A percentile compares a stretch with the other conserved stretches of the same genome.
Conservation (phyloP, 2,113 vertebrate genomes). For the Myocastor coypus region DNA sequence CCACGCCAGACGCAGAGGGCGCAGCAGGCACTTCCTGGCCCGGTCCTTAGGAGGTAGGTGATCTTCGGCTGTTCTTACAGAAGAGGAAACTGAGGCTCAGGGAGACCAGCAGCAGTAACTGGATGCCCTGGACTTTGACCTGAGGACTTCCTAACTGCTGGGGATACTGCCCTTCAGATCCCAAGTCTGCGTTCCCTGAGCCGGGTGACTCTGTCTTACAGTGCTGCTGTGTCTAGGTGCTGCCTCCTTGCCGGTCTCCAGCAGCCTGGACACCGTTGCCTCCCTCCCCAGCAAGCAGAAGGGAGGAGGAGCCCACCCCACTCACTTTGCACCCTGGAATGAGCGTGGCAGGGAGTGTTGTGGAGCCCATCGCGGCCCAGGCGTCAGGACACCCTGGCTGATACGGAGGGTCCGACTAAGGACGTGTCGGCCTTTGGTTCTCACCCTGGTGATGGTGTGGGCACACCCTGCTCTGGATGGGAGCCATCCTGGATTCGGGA, state of each 20-base stretch:
- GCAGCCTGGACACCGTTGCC: neutral
- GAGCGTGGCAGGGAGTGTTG: fast-evolving
- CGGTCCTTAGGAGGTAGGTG: fast-evolving
- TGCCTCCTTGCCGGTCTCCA: fast-evolving
- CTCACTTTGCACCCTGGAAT: fast-evolving
- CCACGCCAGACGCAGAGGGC: fast-evolving
- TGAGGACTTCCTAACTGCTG: neutral
- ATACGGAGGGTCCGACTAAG: fast-evolving
- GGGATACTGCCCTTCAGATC: neutral
- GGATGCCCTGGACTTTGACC: no score
- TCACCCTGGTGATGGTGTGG: neutral
- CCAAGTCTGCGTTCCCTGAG: neutral
- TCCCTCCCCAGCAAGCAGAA: neutral
- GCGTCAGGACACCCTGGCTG: neutral
- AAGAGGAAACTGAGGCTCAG: neutral
- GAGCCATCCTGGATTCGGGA: fast-evolving
- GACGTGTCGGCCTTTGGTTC: neutral
- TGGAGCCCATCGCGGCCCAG: neutral
- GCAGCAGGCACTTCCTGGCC: no score
- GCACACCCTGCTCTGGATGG: fast-evolving
- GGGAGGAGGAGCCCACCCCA: fast-evolving
- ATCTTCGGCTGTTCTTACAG: neutral
- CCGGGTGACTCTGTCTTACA: fast-evolving
- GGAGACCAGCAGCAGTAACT: neutral
- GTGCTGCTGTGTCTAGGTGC: fast-evolving